These are phyloP conservation scores for Drosophila lacteicornis DNA, from an alignment of 1,140 invertebrate genomes.

Conservation along the genomic window DNA sequence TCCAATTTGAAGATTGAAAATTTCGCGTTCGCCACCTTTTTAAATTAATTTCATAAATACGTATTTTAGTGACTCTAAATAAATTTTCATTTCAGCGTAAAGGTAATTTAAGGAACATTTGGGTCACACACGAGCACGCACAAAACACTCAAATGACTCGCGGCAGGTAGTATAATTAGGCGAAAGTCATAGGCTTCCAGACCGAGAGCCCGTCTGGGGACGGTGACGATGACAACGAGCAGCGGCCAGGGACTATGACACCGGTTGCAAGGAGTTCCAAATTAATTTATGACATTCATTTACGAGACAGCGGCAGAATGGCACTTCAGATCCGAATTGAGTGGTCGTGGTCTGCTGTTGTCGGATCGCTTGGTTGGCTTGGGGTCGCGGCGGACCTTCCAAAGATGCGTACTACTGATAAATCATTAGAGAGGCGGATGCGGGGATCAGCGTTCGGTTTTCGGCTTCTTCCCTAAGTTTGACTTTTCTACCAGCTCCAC, in stretches of 20 bases:
- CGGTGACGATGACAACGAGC: conserved; percentile 10
- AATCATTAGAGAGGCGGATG: conserved; percentile 64
- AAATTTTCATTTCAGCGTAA: conserved; percentile 55
- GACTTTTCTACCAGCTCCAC: not conserved
- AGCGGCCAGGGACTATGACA: conserved; percentile 36
- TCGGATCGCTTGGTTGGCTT: conserved; percentile 21
- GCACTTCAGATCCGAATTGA: conserved; percentile 70
- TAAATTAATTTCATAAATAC: conserved; percentile 55
- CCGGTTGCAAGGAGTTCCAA: conserved; percentile 55
- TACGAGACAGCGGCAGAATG: conserved; percentile 76
- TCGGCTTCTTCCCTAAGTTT: conserved; percentile 20
- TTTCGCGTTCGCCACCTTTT: conserved; percentile 19
- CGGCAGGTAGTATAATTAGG: conserved; percentile 56
- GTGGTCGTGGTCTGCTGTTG: conserved; percentile 51
- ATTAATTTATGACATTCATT: conserved; percentile 84
- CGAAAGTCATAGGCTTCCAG: conserved; percentile 26
- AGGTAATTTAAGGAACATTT: conserved; percentile 82
- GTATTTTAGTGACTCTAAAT: conserved; percentile 32
- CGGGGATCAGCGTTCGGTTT: conserved; percentile 30
- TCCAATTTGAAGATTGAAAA: conserved; percentile 25
- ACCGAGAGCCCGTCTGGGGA: conserved; percentile 4
- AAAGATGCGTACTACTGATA: conserved; percentile 67
- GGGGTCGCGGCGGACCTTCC: conserved; percentile 32
- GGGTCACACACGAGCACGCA: conserved; percentile 61
- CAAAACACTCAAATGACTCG: conserved; percentile 34